A percentile compares a stretch with the other conserved stretches of the same genome.
phyloP scores from a whole-genome alignment of 2,888 invertebrate species.

The Pachycephus smyrnensis region DNA sequence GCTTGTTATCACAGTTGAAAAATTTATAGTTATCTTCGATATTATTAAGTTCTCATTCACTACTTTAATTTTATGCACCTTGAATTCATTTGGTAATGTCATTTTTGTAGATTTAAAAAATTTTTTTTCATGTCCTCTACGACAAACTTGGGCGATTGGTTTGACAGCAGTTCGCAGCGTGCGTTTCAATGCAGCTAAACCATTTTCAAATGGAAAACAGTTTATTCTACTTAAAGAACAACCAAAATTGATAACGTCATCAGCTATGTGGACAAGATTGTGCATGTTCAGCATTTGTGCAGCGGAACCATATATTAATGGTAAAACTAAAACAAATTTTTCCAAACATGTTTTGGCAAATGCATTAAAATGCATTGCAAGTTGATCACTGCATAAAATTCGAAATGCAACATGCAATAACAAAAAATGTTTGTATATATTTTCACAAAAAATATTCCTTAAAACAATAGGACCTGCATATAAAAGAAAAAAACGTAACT shows the following conservation, averaged over 20 bases:
- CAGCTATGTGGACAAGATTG: conserved; percentile 4
- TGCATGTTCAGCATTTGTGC: conserved; percentile 7
- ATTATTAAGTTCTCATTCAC: no score
- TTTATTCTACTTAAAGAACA: conserved; percentile 7
- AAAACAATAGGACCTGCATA: conserved; percentile 39
- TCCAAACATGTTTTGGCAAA: no score
- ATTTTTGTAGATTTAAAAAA: conserved; percentile 5
- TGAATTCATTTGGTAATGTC: not conserved
- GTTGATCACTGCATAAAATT: no score
- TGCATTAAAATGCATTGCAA: no score
- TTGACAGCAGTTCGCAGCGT: conserved; percentile 20
- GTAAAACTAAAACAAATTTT: no score
- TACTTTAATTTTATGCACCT: no score
- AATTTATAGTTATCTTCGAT: no score
- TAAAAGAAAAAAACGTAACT: conserved; percentile 29
- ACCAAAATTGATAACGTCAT: not conserved
- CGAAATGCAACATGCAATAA: no score
- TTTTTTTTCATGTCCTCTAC: conserved; percentile 12
- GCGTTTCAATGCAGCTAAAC: conserved; percentile 16
- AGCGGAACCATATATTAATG: conserved; percentile 2
- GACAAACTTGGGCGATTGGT: conserved; percentile 25
- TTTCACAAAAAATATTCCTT: conserved; percentile 19
- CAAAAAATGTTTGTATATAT: no score
- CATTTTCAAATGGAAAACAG: conserved; percentile 8
- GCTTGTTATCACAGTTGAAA: no score